phyloP scores from a whole-genome alignment of 2,888 invertebrate genomes.

The Himalopsyche anomala region DNA sequence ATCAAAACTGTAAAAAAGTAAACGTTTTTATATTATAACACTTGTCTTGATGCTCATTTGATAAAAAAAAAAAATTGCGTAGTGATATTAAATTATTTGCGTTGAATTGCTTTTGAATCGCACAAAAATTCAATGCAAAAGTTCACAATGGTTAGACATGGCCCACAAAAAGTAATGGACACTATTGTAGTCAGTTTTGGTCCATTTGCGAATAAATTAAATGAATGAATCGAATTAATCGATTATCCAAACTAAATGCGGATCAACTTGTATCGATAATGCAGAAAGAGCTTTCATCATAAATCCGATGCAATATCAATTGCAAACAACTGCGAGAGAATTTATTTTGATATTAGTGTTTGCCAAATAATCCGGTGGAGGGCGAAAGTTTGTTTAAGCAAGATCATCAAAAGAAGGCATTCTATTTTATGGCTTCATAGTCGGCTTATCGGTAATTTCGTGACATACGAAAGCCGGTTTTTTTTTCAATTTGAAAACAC shows the following conservation, averaged over 20 bases:
- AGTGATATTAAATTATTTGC: neutral
- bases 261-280: neutral
- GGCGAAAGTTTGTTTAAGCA: too few species aligned
- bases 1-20: neutral
- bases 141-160: constrained; percentile 29
- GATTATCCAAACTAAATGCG: constrained; percentile 24
- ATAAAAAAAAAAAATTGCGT: neutral
- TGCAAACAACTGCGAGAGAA: too few species aligned
- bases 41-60: neutral
- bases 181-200: constrained; percentile 2
- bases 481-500: too few species aligned
- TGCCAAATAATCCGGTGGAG: too few species aligned
- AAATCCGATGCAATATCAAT: neutral
- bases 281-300: neutral
- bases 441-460: too few species aligned
- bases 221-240: constrained; percentile 13
- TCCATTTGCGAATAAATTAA: constrained; percentile 30
- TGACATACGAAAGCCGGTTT: too few species aligned
- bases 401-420: too few species aligned
- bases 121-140: constrained; percentile 26
- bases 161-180: neutral
- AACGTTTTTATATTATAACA: neutral
- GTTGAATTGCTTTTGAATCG: neutral
- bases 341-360: too few species aligned
- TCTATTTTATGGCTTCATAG: too few species aligned